A percentile compares a stretch with the other conserved stretches of the same genome.
Evolutionary conservation across 2,113 vertebrate species (phyloP).

Genomic region (Toxotes jaculatrix): DNA sequence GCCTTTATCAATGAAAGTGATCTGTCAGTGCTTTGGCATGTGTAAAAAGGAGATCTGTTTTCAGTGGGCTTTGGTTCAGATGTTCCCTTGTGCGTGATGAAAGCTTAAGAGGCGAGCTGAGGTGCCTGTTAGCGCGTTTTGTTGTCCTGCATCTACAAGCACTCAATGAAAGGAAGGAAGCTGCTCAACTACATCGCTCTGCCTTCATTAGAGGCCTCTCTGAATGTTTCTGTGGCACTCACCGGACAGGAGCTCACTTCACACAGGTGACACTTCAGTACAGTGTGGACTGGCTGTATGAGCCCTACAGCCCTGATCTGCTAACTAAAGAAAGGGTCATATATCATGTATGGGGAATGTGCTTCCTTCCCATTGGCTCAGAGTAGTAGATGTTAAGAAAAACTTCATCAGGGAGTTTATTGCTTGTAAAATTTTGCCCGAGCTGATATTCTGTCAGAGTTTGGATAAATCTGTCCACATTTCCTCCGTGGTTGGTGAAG

Average conservation of each 20-base stretch:
- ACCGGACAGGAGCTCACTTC: not conserved
- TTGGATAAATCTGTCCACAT: too few relatives aligned
- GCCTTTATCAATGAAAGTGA: slow-evolving; percentile 57
- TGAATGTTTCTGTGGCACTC: slow-evolving; percentile 20
- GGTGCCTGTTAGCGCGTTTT: slow-evolving; percentile 38
- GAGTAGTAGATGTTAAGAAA: too few relatives aligned
- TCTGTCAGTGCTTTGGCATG: slow-evolving; percentile 40
- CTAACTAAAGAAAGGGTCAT: not conserved
- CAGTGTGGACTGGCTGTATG: not conserved
- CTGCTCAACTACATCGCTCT: not conserved
- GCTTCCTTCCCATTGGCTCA: too few relatives aligned
- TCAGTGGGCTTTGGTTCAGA: slow-evolving; percentile 23
- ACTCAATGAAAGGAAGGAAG: slow-evolving; percentile 75
- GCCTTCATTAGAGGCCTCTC: slow-evolving; percentile 33
- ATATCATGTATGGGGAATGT: not conserved
- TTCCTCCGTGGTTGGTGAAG: too few relatives aligned
- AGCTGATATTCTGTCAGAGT: too few relatives aligned
- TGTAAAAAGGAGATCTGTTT: slow-evolving; percentile 39
- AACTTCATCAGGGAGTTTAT: too few relatives aligned
- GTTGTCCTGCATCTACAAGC: slow-evolving; percentile 40
- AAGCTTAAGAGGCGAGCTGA: slow-evolving; percentile 57
- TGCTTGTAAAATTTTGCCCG: too few relatives aligned
- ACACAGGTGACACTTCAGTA: slow-evolving; percentile 34
- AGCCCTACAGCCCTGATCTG: not conserved
- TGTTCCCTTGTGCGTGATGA: slow-evolving; percentile 54